phyloP scores from a whole-genome alignment of 2,797 vertebrate genomes.

The Centroberyx gerrardi region DNA sequence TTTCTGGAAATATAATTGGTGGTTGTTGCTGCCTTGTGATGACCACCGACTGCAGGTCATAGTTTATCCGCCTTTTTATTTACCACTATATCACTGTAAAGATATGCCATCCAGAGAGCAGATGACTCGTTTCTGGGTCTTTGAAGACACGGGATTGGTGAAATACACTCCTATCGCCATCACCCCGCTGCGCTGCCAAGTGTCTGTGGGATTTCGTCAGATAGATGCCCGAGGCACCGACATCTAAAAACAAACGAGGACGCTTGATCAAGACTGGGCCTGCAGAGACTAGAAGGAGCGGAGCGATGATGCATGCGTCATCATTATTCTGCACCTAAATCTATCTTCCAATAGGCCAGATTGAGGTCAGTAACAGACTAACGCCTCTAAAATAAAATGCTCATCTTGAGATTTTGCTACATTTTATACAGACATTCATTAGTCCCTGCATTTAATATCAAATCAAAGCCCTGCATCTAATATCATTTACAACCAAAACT shows the following conservation, averaged over 20 bases:
- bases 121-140: slow-evolving; percentile 61
- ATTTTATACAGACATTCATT: slow-evolving; percentile 10
- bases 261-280: slow-evolving; percentile 73
- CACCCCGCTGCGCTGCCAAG: slow-evolving; percentile 58
- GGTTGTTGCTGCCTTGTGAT: background rate
- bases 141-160: slow-evolving; percentile 49
- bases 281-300: slow-evolving; percentile 57
- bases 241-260: slow-evolving; percentile 72
- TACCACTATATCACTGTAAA: background rate
- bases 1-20: too few relatives aligned
- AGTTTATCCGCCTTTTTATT: slow-evolving; percentile 12
- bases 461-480: too few relatives aligned
- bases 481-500: too few relatives aligned
- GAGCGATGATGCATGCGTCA: slow-evolving; percentile 61
- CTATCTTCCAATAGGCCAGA: slow-evolving; percentile 65
- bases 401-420: slow-evolving; percentile 8
- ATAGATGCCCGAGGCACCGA: slow-evolving; percentile 66
- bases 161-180: slow-evolving; percentile 45
- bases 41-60: slow-evolving; percentile 18
- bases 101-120: slow-evolving; percentile 32
- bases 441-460: background rate
- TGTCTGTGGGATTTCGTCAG: slow-evolving; percentile 74
- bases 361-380: slow-evolving; percentile 40
- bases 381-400: slow-evolving; percentile 5
- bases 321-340: slow-evolving; percentile 63